A percentile compares a stretch with the other conserved stretches of the same genome.
Evolutionary conservation across 2,797 vertebrate genomes (phyloP).

Genomic region (Tamandua tetradactyla): DNA sequence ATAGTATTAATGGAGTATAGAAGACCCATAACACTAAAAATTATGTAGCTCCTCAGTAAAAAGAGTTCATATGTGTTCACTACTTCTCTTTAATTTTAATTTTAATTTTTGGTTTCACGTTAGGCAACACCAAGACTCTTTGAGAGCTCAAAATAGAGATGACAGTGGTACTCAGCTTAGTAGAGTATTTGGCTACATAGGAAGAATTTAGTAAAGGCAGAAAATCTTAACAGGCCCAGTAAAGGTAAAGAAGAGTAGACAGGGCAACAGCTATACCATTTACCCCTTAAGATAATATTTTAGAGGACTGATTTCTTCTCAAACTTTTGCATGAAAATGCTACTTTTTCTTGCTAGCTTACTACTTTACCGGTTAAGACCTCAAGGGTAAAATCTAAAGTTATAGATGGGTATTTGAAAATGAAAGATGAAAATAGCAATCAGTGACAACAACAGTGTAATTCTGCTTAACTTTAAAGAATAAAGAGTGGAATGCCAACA

Average conservation of each 20-base stretch:
- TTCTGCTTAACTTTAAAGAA: neutral
- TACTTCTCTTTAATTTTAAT: neutral
- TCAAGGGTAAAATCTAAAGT: neutral
- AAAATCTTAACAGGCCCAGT: neutral
- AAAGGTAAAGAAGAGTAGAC: neutral
- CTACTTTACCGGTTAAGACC: neutral
- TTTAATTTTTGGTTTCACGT: neutral
- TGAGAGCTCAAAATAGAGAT: neutral
- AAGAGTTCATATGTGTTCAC: neutral
- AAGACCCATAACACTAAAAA: neutral
- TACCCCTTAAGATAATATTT: neutral
- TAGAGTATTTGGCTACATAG: neutral
- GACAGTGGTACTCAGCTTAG: neutral
- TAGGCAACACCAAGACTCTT: neutral
- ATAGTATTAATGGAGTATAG: neutral
- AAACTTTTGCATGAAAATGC: slow-evolving; percentile 1
- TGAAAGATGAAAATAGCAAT: slow-evolving; percentile 42
- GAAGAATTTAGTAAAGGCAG: neutral
- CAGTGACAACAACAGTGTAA: neutral
- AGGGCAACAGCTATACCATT: neutral
- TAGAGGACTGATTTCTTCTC: neutral
- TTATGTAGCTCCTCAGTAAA: neutral
- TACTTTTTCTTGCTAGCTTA: neutral
- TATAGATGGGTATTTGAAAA: too few relatives aligned
- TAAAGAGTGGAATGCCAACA: neutral